A percentile compares a stretch with the other conserved stretches of the same genome.
Conservation (phyloP, 2,888 invertebrate species). For the Cantharis rufa region DNA sequence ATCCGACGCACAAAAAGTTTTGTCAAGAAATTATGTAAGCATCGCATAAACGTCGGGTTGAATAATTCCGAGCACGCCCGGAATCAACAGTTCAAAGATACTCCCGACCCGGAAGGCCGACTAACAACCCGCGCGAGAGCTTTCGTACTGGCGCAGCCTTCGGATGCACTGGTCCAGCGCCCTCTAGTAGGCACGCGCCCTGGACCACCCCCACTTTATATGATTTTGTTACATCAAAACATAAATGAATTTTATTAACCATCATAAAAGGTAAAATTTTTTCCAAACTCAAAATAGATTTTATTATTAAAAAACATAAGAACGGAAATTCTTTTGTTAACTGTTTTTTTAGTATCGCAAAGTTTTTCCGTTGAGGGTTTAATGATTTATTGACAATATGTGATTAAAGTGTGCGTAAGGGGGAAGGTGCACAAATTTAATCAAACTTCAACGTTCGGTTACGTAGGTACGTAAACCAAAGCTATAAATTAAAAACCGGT, state of each 20-base stretch:
- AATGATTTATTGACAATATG: not conserved
- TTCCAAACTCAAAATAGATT: not conserved
- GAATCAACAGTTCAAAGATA: constrained; percentile 32
- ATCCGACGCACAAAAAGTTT: not conserved
- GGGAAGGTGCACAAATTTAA: not conserved
- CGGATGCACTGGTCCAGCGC: constrained; percentile 34
- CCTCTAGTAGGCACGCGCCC: constrained; percentile 34
- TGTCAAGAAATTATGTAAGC: constrained; percentile 1
- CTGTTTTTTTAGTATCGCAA: not conserved
- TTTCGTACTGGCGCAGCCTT: constrained; percentile 33
- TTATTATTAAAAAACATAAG: not conserved
- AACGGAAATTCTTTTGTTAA: not conserved
- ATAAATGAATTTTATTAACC: constrained; percentile 40
- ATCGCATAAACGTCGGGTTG: not conserved
- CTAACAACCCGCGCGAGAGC: constrained; percentile 28
- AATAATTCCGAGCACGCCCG: constrained; percentile 24
- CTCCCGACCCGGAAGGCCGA: constrained; percentile 11
- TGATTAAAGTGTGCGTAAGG: not conserved
- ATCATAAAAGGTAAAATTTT: constrained; percentile 1
- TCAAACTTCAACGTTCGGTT: not conserved
- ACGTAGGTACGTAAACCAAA: not conserved
- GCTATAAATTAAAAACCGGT: not conserved
- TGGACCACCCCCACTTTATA: constrained; percentile 30
- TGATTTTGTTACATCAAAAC: constrained; percentile 43
- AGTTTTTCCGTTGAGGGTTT: not conserved